These are phyloP conservation scores for Spongilla lacustris DNA, from an alignment of 37 sponge, comb jelly and placozoan species.

Conservation along the genomic window DNA sequence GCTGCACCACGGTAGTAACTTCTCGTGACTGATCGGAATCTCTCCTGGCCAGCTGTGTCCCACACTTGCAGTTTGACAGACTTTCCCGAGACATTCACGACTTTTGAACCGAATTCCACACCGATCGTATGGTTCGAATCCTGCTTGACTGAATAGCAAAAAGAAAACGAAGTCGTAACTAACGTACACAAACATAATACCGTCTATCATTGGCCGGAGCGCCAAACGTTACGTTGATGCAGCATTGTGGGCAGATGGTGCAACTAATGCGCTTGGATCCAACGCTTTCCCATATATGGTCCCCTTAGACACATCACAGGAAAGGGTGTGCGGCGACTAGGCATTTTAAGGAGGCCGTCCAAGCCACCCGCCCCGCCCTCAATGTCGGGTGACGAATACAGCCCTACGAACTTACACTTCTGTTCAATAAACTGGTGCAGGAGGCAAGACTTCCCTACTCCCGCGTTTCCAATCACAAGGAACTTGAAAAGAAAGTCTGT, in stretches of 20 bases:
- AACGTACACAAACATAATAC: background rate
- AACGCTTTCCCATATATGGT: background rate
- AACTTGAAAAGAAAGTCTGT: constrained; percentile 98
- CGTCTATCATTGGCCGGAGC: too few relatives aligned
- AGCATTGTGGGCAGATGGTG: background rate
- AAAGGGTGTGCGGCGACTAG: background rate
- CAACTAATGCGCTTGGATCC: background rate
- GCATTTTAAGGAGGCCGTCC: background rate
- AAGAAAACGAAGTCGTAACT: background rate
- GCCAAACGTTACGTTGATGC: too few relatives aligned
- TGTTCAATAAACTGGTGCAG: constrained; percentile 99
- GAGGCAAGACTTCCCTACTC: constrained; percentile 98
- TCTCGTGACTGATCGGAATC: constrained; percentile 94
- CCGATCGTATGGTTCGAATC: constrained; percentile 99
- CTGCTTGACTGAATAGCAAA: constrained; percentile 82
- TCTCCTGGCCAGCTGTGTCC: constrained; percentile 99
- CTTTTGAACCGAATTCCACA: constrained; percentile 98
- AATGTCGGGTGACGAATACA: background rate
- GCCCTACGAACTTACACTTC: constrained; percentile 96
- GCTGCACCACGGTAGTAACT: constrained; percentile 99
- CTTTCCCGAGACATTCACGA: constrained; percentile 86
- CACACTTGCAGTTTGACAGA: constrained; percentile 98
- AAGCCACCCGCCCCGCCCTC: background rate
- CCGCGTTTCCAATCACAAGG: constrained; percentile 98
- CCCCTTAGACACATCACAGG: background rate